Conservation (phyloP, 2,797 vertebrate species). For the Ctenosaura bakeri region DNA sequence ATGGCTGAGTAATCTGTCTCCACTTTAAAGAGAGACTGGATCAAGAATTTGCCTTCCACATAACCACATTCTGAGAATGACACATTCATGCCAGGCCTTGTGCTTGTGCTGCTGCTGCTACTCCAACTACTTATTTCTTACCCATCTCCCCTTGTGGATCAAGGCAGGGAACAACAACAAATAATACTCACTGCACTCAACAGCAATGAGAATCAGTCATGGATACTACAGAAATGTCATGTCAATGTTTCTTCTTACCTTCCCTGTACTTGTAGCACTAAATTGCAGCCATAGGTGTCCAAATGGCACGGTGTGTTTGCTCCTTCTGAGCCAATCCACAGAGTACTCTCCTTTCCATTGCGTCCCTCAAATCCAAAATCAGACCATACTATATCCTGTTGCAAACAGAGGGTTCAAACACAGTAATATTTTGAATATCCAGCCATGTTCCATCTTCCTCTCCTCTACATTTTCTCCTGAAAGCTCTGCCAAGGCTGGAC, state of each 20-base stretch:
- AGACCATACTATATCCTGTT: slow-evolving; percentile 90
- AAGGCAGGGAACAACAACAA: no score
- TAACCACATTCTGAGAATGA: neutral
- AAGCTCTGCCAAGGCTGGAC: neutral
- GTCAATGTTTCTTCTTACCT: slow-evolving; percentile 83
- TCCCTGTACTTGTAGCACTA: slow-evolving; percentile 96
- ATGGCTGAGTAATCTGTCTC: neutral
- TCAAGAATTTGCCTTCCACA: neutral
- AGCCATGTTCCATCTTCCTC: neutral
- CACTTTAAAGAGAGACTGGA: neutral
- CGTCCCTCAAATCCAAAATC: slow-evolving; percentile 94
- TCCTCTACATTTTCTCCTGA: neutral
- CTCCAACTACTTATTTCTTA: no score
- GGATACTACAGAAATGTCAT: neutral
- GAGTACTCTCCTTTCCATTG: slow-evolving; percentile 90
- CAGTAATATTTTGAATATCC: neutral
- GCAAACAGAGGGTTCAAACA: slow-evolving; percentile 59
- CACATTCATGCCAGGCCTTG: no score
- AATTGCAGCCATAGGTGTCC: slow-evolving; percentile 95
- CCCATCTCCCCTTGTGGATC: no score
- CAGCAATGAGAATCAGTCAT: no score
- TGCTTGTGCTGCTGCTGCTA: no score
- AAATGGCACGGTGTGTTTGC: slow-evolving; percentile 96
- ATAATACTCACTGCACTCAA: no score
- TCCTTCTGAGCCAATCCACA: slow-evolving; percentile 93